Conservation (phyloP, 2,113 vertebrate genomes). For the Crypturellus undulatus region DNA sequence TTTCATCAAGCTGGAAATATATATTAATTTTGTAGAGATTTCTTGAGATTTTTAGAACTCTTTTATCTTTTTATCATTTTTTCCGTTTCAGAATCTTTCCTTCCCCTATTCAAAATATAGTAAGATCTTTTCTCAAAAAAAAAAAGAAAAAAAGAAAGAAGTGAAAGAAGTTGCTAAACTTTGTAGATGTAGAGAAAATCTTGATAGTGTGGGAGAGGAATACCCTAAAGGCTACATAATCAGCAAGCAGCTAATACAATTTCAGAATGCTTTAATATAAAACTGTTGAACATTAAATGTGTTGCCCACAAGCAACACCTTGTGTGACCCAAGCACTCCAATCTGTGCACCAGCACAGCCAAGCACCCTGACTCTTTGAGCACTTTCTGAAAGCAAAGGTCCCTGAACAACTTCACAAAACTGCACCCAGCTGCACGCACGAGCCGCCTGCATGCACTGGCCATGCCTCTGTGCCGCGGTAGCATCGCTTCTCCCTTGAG, state of each 20-base stretch:
- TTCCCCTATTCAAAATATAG: neutral
- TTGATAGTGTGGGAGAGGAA: neutral
- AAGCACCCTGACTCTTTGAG: neutral
- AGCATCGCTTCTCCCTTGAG: neutral
- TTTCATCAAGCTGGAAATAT: no score
- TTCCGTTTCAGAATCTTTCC: neutral
- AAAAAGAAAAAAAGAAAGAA: no score
- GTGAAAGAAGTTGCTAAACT: neutral
- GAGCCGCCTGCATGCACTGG: neutral
- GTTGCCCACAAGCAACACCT: no score
- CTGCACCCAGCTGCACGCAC: neutral
- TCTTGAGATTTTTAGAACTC: neutral
- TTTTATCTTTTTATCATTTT: neutral
- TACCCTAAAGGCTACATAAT: slow-evolving; percentile 7
- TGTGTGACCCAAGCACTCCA: neutral
- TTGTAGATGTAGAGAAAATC: neutral
- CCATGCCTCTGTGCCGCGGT: neutral
- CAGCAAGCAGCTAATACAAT: neutral
- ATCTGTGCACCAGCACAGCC: neutral
- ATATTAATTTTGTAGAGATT: no score
- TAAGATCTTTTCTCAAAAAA: no score
- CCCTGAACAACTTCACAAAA: neutral
- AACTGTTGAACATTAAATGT: slow-evolving; percentile 21
- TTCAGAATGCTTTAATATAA: slow-evolving; percentile 8
- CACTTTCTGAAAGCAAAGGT: neutral